Percentiles rank a stretch among this genome's conserved stretches.
phyloP scores from a whole-genome alignment of 2,888 invertebrate genomes.

The Halictus ligatus region DNA sequence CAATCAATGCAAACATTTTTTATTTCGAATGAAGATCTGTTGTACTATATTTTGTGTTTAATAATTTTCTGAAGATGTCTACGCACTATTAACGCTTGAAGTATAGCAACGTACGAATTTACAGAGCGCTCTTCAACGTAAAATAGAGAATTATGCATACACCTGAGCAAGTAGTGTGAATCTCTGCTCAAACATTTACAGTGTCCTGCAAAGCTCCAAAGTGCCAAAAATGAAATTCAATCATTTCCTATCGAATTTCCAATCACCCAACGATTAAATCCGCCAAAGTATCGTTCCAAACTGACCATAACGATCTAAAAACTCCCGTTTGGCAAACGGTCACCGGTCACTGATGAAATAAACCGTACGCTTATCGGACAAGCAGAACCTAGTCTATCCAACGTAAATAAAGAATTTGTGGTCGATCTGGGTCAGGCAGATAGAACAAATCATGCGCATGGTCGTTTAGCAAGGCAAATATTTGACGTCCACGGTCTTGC shows the following conservation, averaged over 20 bases:
- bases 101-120: neutral
- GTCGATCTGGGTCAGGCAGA: constrained; percentile 10
- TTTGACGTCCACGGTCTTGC: neutral
- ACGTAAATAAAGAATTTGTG: constrained; percentile 2
- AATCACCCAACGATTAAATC: neutral
- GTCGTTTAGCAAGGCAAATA: constrained; percentile 7
- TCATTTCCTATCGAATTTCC: neutral
- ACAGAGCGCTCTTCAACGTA: neutral
- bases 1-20: too few relatives aligned
- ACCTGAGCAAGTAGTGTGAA: neutral
- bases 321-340: neutral
- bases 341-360: neutral
- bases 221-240: neutral
- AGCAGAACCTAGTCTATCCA: neutral
- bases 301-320: neutral
- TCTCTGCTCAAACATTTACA: neutral
- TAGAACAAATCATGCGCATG: constrained; percentile 1
- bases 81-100: neutral
- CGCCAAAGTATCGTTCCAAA: neutral
- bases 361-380: neutral
- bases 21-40: neutral
- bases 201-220: neutral
- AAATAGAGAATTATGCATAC: neutral
- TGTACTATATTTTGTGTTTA: neutral
- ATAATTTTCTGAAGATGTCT: neutral